Base-by-base conservation (phyloP, 2,888 invertebrate genomes). In the Amiota mariae region DNA sequence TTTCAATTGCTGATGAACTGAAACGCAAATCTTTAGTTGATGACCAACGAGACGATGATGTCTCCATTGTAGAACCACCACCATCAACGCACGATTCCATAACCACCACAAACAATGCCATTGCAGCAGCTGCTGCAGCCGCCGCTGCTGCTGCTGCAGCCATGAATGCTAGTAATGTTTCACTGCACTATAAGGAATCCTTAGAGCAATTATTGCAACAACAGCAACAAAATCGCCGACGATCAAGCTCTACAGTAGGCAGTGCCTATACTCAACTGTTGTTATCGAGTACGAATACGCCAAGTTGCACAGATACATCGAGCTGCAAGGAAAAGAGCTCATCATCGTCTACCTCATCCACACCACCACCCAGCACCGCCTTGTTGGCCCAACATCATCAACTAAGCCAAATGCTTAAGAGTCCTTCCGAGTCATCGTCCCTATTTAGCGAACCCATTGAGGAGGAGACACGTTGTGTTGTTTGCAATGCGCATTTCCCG, bases 401-500 rank as follows among this genome's bases (percentile, higher is more conserved):
- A 72, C 82, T 87, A 3, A 85, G 80, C 72, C 85, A 86, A 72
- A 85, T 84, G 82, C 80, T 85, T 59, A 87, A 88, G 77, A 88
- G 88, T 76, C 88, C 87, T 12, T 87, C 88, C 76, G 88, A 85
- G 66, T 79, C 86, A 72, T 79, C 86, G 73, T 82, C 89, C 36
- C 82, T 89, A 49, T 89, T 89, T 75, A 87, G 88, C 70, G 90
- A 90, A 59, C 86, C 89, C 70, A 90, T 90, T 73, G 90, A 90
- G 79, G 90, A 90, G 80, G 90, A 90, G 79, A 90, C 94, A 68
- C 93, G 94, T 59, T 96, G 96, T 88, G 93, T 95, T 70, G 94
- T 96, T 13, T 96, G 96, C 88, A 93, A 96, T 84, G 96, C 96
- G 48, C 94, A 94, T 46, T 96, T 96, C 88, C 96, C 96, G 24